Evolutionary conservation across 2,113 vertebrate species (phyloP), one percentile per base, ranked within the genome.

Genomic region (Rattus norvegicus): DNA sequence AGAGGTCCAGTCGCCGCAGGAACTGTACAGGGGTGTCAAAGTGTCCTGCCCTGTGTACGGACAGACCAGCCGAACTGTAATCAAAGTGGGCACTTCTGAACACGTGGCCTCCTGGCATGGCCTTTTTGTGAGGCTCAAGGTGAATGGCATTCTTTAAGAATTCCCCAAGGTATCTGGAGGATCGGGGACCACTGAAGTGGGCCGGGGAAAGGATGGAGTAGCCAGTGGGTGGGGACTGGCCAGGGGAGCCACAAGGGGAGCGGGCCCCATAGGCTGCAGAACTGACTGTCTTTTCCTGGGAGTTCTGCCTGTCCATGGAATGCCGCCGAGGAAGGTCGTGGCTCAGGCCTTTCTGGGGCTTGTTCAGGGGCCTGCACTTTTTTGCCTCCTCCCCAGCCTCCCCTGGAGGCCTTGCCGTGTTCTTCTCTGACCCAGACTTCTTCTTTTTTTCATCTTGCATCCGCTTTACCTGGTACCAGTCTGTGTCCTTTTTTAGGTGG

Each of bases 391-490:
- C 99, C 1, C 96, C 95, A 0, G 98, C 96, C 89, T 99, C 99
- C 0, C 98, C 95, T 14, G 98, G 93, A 0, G 99, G 98, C 97
- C 99, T 99, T 76, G 99, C 99, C 0, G 89, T 83, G 92, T 98
- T 99, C 98, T 99, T 99, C 97, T 99, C 99, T 0, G 99, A 97
- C 43, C 98, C 98, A 0, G 99, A 98, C 97, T 99, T 99, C 97
- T 99, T 99, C 98, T 99, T 99, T 81, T 99, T 99, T 61, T 99
- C 99, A 28, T 99, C 99, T 95, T 99, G 99, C 99, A 99, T 99
- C 93, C 99, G 99, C 81, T 99, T 99, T 96, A 99, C 99, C 98
- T 99, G 99, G 96, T 99, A 99, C 99, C 99, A 99, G 98, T 99
- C 99, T 0, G 99, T 99, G 98, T 99, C 99, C 96, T 99, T 99